Conservation (phyloP, 2,797 vertebrate genomes). For the Saxicola maurus region DNA sequence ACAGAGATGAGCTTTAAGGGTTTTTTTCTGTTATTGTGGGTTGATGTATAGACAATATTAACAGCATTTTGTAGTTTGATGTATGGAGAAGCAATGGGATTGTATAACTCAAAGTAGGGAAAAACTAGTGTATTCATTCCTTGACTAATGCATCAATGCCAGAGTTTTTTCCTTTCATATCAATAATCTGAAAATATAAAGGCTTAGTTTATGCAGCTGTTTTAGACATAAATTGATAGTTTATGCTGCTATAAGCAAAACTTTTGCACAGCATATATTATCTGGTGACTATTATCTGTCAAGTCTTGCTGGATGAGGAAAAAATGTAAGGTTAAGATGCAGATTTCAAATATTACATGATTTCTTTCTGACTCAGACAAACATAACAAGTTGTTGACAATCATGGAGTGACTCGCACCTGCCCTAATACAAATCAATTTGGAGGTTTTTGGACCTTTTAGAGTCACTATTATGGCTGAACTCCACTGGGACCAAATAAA, state of each 20-base stretch:
- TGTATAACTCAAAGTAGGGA: background rate
- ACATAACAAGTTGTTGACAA: background rate
- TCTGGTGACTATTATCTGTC: background rate
- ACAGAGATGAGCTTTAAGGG: background rate
- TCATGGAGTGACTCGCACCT: background rate
- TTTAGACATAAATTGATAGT: background rate
- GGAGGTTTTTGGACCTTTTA: background rate
- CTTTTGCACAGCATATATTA: background rate
- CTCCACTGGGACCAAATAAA: background rate
- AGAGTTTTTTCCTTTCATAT: background rate
- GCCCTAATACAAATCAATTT: background rate
- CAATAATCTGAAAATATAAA: background rate
- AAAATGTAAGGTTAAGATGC: background rate
- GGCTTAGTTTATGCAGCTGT: background rate
- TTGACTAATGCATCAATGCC: background rate
- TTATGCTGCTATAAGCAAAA: background rate
- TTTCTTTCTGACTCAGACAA: background rate
- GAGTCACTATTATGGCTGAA: background rate
- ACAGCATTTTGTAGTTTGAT: background rate
- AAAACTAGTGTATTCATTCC: background rate
- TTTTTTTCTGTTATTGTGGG: background rate
- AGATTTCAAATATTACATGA: background rate
- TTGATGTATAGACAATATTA: background rate
- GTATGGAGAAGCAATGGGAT: background rate
- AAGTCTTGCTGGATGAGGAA: background rate